Conservation (phyloP, 2,797 vertebrate species). For the Erithacus rubecula region DNA sequence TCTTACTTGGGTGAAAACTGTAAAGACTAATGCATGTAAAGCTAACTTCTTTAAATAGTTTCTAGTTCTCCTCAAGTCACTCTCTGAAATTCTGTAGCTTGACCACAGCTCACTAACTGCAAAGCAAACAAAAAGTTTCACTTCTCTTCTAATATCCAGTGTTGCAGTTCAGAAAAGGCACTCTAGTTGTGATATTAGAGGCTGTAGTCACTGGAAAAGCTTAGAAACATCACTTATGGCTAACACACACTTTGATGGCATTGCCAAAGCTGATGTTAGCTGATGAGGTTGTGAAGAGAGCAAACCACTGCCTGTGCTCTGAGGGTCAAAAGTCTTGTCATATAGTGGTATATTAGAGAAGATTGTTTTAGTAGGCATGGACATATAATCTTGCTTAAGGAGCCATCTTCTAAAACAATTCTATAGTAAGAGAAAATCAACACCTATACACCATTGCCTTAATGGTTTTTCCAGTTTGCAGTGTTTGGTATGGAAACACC, state of each 20-base stretch:
- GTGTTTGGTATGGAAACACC: background rate
- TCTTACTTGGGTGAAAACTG: background rate
- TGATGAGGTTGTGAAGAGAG: background rate
- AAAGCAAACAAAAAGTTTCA: background rate
- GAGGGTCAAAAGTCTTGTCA: background rate
- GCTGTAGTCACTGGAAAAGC: background rate
- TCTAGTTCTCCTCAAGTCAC: background rate
- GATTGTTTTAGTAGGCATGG: background rate
- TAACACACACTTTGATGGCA: background rate
- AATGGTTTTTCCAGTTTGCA: background rate
- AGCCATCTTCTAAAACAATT: background rate
- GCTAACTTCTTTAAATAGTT: background rate
- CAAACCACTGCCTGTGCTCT: background rate
- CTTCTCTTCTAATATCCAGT: background rate
- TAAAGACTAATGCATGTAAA: background rate
- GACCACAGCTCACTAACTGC: background rate
- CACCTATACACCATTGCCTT: background rate
- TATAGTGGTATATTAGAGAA: background rate
- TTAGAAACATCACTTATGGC: background rate
- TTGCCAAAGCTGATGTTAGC: background rate
- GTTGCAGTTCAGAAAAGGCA: background rate
- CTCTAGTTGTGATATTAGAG: background rate
- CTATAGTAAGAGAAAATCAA: background rate
- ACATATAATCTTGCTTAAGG: background rate
- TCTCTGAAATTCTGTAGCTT: background rate